These are phyloP conservation scores for Cardiocondyla obscurior DNA, from an alignment of 1,140 invertebrate species.

Conservation along the genomic window DNA sequence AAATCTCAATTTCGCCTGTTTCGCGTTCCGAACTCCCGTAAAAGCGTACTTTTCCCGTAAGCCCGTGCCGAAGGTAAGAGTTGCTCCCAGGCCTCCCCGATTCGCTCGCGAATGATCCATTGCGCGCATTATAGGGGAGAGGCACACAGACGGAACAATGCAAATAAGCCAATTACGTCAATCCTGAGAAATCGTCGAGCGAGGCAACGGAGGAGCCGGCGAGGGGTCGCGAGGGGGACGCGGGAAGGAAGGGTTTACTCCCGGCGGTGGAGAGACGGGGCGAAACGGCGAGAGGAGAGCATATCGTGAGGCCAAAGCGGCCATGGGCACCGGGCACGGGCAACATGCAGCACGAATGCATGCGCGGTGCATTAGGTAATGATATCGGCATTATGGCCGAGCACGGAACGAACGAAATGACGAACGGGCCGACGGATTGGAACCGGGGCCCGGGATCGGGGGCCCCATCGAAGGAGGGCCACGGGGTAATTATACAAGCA, in stretches of 20 bases:
- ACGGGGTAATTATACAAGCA: constrained; percentile 82
- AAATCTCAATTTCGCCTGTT: constrained; percentile 19
- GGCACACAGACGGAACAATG: constrained; percentile 68
- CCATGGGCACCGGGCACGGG: constrained; percentile 35
- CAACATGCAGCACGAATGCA: constrained; percentile 62
- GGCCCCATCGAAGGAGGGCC: constrained; percentile 77
- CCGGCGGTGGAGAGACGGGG: neutral
- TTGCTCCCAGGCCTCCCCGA: constrained; percentile 19
- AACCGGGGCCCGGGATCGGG: constrained; percentile 63
- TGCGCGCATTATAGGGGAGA: constrained; percentile 65
- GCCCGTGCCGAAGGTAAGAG: neutral
- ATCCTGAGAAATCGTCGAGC: constrained; percentile 75
- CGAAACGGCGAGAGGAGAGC: neutral
- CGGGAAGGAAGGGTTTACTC: neutral
- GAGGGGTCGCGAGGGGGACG: neutral
- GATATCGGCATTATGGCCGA: constrained; percentile 79
- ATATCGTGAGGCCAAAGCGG: constrained; percentile 59
- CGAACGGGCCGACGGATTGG: constrained; percentile 75
- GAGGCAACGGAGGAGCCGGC: neutral
- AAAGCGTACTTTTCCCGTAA: constrained; percentile 28
- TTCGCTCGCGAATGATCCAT: constrained; percentile 61
- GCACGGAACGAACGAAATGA: constrained; percentile 74
- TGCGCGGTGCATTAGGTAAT: constrained; percentile 78
- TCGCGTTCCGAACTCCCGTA: neutral
- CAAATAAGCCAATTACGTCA: constrained; percentile 79